Evolutionary conservation across 2,888 invertebrate species (phyloP), one percentile per base, ranked within the genome.

Genomic region (Tipula lateralis): DNA sequence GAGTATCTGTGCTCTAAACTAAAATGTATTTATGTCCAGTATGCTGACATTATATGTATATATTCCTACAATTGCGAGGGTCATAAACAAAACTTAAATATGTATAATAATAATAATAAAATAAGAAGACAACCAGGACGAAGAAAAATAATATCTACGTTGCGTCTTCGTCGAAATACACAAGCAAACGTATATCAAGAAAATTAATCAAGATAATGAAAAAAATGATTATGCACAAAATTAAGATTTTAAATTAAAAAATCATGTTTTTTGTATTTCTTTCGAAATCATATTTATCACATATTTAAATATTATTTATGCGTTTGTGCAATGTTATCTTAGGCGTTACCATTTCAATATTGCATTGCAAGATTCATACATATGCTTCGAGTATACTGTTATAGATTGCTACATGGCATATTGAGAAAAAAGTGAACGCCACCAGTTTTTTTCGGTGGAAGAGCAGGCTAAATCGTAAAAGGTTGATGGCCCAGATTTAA

Each of bases 81-180:
- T 66, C 66, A 66, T 66, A 66, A 66, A 66, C 66, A 66, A 66
- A 66, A 66, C 66, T 66, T 66, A 66, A 66, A 44, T n/a, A n/a
- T 44, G 44, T 24, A 24, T 66, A 66, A 66, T 24, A 66, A 66
- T 24, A 66, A 66, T 66, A 66, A 66, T 24, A 24, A 66, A 24
- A 24, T 66, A 66, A 66, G 66, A 66, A 66, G 16, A 50, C 5
- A 7, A 3, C 13, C 16, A 50, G 44, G 44, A 50, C 12, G 44
- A 16, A 19, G 16, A 50, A 50, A 50, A 50, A n/a, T 50, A 16
- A 50, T 16, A 50, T 50, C 44, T 50, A 16, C 16, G 44, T 39
- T n/a, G 39, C 12, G 39, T 13, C 39, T 39, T 39, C 44, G 16
- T 50, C 44, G 44, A 16, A 50, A 19, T 50, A 16, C 16, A 50